Percentiles rank a stretch among this genome's conserved stretches.
Evolutionary conservation across 2,888 invertebrate genomes (phyloP).

Genomic region (Pseudococcus jackbeardsleyi): DNA sequence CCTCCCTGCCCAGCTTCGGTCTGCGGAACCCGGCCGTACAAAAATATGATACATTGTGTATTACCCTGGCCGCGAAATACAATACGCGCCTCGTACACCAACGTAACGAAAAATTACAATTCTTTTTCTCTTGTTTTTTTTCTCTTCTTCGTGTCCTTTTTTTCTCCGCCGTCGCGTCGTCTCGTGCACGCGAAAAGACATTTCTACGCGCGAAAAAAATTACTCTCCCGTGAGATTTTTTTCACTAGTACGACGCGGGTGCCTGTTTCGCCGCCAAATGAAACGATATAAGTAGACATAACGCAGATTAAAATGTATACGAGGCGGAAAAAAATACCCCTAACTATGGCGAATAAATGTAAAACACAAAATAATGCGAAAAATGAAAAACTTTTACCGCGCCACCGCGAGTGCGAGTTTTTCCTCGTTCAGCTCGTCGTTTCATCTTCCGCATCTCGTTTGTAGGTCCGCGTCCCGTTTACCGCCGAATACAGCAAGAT

Average conservation of each 20-base stretch:
- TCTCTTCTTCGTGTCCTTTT: background rate
- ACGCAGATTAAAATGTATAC: constrained; percentile 62
- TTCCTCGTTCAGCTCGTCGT: background rate
- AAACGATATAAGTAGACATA: constrained; percentile 63
- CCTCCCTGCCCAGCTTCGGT: no score
- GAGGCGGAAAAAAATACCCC: constrained; percentile 46
- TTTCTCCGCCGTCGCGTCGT: background rate
- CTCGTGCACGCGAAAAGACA: background rate
- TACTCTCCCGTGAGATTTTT: constrained; percentile 29
- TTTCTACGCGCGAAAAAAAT: constrained; percentile 39
- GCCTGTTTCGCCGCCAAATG: constrained; percentile 20
- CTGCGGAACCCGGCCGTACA: background rate
- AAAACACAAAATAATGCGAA: constrained; percentile 61
- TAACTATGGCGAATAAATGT: constrained; percentile 54
- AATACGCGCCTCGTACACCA: background rate
- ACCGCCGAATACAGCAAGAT: background rate
- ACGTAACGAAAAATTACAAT: constrained; percentile 5
- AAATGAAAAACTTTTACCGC: constrained; percentile 58
- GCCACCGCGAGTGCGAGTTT: constrained; percentile 23
- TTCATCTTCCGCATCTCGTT: constrained; percentile 25
- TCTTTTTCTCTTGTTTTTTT: background rate
- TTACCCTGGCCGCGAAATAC: background rate
- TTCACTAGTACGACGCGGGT: background rate
- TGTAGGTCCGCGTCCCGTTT: background rate
- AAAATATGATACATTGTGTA: constrained; percentile 32